A percentile compares a stretch with the other conserved stretches of the same genome.
Conservation (phyloP, 30 jellyfish, hydroid and myxozoan species). For the Hydractinia symbiolongicarpus region DNA sequence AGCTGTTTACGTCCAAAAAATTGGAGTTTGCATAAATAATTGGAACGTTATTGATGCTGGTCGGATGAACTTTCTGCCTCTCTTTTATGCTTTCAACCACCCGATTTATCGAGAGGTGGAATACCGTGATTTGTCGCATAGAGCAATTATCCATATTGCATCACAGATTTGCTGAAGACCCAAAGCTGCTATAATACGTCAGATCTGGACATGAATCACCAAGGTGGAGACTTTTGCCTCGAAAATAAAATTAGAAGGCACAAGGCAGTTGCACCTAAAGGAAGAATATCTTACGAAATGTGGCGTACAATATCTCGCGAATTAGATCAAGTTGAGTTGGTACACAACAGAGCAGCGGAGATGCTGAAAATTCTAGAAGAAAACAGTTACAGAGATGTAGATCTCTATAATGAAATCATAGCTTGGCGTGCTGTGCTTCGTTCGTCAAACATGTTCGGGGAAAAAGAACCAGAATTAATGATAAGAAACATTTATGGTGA, state of each 20-base stretch:
- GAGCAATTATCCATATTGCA: neutral
- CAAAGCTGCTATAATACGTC: neutral
- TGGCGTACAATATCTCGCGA: neutral
- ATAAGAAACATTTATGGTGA: constrained; percentile 7
- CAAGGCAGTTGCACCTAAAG: constrained; percentile 10
- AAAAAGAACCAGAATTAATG: neutral
- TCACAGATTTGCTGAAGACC: neutral
- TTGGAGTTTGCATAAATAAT: neutral
- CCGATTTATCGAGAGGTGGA: constrained; percentile 9
- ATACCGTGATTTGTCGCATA: neutral
- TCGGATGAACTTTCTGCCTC: neutral
- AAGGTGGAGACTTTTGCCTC: constrained; percentile 16
- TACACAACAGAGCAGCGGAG: constrained; percentile 7
- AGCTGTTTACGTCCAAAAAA: neutral
- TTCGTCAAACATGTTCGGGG: constrained; percentile 1
- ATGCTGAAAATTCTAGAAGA: neutral
- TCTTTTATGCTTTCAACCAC: constrained; percentile 13
- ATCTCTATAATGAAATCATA: constrained; percentile 5
- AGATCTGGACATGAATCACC: neutral
- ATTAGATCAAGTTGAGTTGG: neutral
- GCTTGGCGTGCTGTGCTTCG: constrained; percentile 14
- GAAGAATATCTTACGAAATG: neutral
- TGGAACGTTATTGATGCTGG: constrained; percentile 6
- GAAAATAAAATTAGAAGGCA: neutral
- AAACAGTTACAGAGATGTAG: neutral